phyloP scores from a whole-genome alignment of 2,888 invertebrate genomes.

The Calameuta filiformis region DNA sequence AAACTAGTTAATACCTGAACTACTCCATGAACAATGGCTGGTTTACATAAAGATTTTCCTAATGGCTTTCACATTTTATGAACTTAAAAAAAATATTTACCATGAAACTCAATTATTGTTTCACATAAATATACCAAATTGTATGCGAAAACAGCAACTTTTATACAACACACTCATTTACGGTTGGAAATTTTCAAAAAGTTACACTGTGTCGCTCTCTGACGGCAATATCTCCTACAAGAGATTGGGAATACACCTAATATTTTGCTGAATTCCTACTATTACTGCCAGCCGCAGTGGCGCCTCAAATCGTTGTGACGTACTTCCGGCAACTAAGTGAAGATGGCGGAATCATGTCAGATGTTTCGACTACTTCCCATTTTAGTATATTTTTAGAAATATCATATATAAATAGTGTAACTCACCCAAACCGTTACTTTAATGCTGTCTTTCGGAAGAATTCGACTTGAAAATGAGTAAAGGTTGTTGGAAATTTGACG shows the following conservation, averaged over 20 bases:
- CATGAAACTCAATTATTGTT: not conserved
- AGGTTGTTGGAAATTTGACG: conserved; percentile 61
- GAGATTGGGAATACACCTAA: not conserved
- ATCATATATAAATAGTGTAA: conserved; percentile 37
- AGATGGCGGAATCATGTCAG: not conserved
- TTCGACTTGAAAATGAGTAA: conserved; percentile 49
- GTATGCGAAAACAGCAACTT: not conserved
- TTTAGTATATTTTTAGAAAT: conserved; percentile 45
- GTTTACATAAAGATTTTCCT: not conserved
- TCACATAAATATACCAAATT: not conserved
- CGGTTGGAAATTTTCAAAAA: not conserved
- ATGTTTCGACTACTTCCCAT: conserved; percentile 24
- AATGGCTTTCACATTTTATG: not conserved
- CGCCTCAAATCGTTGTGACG: not conserved
- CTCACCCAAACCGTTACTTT: conserved; percentile 15
- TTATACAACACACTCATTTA: not conserved
- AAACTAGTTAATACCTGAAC: not conserved
- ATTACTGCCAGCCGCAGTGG: not conserved
- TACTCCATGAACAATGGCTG: not conserved
- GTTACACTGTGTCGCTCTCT: not conserved
- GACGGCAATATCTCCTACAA: not conserved
- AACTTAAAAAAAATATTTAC: not conserved
- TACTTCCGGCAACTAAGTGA: not conserved
- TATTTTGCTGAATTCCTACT: not conserved
- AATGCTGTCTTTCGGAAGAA: not conserved